These are phyloP conservation scores for Pachycephus smyrnensis DNA, from an alignment of 2,888 invertebrate genomes.

Conservation along the genomic window DNA sequence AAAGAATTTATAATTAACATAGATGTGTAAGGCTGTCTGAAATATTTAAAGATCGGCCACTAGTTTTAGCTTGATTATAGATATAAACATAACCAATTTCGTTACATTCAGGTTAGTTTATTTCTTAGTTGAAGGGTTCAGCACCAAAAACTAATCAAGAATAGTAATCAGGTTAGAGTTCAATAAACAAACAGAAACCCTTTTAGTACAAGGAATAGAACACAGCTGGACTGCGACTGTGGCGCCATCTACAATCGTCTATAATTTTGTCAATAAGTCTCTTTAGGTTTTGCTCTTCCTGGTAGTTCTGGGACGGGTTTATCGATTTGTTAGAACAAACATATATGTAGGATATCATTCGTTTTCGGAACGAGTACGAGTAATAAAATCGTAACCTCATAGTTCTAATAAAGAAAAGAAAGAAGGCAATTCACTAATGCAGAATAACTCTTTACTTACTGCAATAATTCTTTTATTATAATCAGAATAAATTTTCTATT, in stretches of 20 bases:
- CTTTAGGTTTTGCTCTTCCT: neutral
- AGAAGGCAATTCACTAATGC: neutral
- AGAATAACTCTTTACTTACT: neutral
- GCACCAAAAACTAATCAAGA: neutral
- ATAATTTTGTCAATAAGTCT: neutral
- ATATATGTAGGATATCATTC: neutral
- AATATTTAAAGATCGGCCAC: too few species aligned
- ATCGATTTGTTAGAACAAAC: neutral
- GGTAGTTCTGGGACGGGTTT: neutral
- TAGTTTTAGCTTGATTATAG: neutral
- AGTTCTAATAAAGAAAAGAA: neutral
- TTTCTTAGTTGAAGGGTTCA: neutral
- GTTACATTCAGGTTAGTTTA: neutral
- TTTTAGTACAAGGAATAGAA: neutral
- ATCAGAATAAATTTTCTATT: neutral
- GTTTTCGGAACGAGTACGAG: neutral
- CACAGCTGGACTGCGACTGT: neutral
- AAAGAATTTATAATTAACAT: too few species aligned
- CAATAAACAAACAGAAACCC: neutral
- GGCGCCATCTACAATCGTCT: neutral
- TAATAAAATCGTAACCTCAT: neutral
- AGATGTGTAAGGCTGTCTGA: too few species aligned
- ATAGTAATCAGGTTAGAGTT: neutral
- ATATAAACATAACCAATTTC: neutral
- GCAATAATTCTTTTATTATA: neutral